Evolutionary conservation across 2,113 vertebrate genomes (phyloP).

Genomic region (Acanthochromis polyacanthus): DNA sequence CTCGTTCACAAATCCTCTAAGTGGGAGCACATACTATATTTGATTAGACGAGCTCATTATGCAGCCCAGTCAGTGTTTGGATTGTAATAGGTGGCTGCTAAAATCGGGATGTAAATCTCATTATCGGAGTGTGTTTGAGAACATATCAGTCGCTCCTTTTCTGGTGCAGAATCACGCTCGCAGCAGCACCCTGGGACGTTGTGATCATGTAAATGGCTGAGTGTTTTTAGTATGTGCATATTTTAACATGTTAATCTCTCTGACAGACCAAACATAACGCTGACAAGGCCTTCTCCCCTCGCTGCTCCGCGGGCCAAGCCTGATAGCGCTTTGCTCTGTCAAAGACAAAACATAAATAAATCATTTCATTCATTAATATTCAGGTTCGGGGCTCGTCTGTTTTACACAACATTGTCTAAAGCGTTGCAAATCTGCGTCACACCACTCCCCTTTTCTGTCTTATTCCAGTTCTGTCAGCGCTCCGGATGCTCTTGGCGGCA

Average conservation of each 20-base stretch:
- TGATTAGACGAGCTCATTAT: conserved; percentile 57
- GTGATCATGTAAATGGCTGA: conserved; percentile 69
- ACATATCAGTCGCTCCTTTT: conserved; percentile 34
- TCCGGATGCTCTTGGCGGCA: conserved; percentile 46
- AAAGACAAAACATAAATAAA: conserved; percentile 71
- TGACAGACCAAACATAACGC: conserved; percentile 70
- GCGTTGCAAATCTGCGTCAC: conserved; percentile 37
- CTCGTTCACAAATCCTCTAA: neutral
- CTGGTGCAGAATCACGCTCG: conserved; percentile 36
- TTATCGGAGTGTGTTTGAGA: conserved; percentile 47
- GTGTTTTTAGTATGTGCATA: conserved; percentile 80
- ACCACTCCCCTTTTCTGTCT: neutral
- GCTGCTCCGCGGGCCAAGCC: conserved; percentile 52
- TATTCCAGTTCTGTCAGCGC: neutral
- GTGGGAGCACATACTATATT: conserved; percentile 17
- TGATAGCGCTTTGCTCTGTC: conserved; percentile 44
- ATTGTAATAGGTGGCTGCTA: conserved; percentile 50
- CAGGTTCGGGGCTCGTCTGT: conserved; percentile 16
- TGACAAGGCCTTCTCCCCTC: conserved; percentile 66
- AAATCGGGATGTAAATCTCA: conserved; percentile 65
- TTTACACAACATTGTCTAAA: conserved; percentile 56
- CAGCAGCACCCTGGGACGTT: conserved; percentile 46
- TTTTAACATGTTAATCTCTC: conserved; percentile 77
- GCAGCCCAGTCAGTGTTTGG: conserved; percentile 31
- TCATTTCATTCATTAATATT: conserved; percentile 66